Evolutionary conservation across 1,140 invertebrate genomes (phyloP).

Genomic region (Lucilia cuprina): DNA sequence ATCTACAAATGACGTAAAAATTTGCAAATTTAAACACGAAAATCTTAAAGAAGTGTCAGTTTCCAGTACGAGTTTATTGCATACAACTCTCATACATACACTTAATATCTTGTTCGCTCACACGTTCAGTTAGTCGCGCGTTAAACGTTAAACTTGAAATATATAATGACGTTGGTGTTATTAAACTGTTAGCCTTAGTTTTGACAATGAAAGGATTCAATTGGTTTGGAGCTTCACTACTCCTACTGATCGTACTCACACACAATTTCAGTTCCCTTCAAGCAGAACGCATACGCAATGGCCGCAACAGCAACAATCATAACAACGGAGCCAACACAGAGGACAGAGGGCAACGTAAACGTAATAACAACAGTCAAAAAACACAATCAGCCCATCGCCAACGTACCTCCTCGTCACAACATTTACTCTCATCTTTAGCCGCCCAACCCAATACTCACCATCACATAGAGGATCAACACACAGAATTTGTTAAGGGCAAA

Average conservation of each 20-base stretch:
- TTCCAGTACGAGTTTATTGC: too few species aligned
- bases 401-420: neutral
- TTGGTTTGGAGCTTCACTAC: conserved; percentile 29
- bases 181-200: neutral
- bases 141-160: neutral
- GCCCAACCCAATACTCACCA: conserved; percentile 40
- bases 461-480: conserved; percentile 48
- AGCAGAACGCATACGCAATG: conserved; percentile 15
- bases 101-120: too few species aligned
- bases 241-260: conserved; percentile 33
- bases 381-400: conserved; percentile 43
- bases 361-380: conserved; percentile 42
- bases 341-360: conserved; percentile 45
- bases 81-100: neutral
- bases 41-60: neutral
- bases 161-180: conserved; percentile 30
- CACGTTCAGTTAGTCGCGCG: neutral
- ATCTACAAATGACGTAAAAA: conserved; percentile 19
- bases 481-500: conserved; percentile 61
- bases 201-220: conserved; percentile 30
- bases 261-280: conserved; percentile 31
- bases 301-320: conserved; percentile 18
- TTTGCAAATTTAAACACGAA: neutral
- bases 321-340: conserved; percentile 44
- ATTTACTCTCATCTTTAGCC: conserved; percentile 1